Percentiles rank a stretch among this genome's conserved stretches.
These are phyloP conservation scores for Aphelenchoides bicaudatus DNA, from an alignment of 2,888 invertebrate genomes.

Conservation along the genomic window DNA sequence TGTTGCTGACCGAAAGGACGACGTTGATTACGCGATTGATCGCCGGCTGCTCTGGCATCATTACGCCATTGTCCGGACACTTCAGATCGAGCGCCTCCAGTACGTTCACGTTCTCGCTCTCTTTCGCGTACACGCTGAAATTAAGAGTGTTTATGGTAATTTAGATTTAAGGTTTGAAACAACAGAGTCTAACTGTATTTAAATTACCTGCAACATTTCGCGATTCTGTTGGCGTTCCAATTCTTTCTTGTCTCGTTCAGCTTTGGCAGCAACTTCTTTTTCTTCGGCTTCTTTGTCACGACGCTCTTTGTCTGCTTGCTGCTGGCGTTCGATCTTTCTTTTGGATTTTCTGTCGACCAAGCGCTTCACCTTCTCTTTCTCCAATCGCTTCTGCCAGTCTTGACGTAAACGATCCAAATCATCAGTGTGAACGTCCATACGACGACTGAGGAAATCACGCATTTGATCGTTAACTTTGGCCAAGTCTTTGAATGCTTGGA, in stretches of 20 bases:
- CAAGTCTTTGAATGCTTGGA: conserved; percentile 45
- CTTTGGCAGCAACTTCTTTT: neutral
- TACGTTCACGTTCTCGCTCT: conserved; percentile 1
- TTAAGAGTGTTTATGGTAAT: no score
- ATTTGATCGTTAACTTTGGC: conserved; percentile 39
- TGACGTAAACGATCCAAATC: conserved; percentile 36
- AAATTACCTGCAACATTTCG: no score
- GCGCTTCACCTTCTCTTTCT: conserved; percentile 23
- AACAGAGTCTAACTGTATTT: no score
- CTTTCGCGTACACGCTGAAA: neutral
- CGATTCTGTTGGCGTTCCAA: conserved; percentile 5
- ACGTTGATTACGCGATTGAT: no score
- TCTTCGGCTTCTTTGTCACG: conserved; percentile 5
- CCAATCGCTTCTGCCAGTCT: conserved; percentile 30
- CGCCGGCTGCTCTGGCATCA: no score
- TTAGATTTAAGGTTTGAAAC: no score
- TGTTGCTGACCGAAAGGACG: no score
- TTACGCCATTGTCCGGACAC: no score
- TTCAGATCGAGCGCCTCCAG: neutral
- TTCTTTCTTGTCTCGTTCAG: neutral
- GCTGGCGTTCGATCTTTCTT: conserved; percentile 74
- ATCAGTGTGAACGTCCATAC: conserved; percentile 43
- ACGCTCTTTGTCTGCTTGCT: conserved; percentile 7
- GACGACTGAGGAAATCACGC: conserved; percentile 41
- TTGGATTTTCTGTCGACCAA: conserved; percentile 25